A percentile compares a stretch with the other conserved stretches of the same genome.
Conservation (phyloP, 2,888 invertebrate genomes). For the Ophion obscuratus region DNA sequence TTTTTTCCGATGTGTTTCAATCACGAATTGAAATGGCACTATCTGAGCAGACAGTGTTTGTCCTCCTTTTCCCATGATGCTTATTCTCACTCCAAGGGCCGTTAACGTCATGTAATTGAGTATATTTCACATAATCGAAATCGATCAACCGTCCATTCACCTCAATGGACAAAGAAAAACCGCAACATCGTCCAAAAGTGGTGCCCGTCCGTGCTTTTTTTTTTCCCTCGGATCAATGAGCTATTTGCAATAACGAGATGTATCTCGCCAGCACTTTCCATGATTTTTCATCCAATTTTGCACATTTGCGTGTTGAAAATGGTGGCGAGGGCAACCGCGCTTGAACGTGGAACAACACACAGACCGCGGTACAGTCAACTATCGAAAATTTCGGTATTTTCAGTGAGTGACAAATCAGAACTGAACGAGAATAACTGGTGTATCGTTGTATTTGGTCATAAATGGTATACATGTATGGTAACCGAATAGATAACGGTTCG, state of each 20-base stretch:
- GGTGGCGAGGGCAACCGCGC: neutral
- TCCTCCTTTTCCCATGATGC: neutral
- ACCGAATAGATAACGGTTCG: slow-evolving; percentile 50
- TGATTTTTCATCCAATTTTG: neutral
- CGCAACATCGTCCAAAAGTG: neutral
- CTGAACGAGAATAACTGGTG: slow-evolving; percentile 29
- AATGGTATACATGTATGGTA: slow-evolving; percentile 8
- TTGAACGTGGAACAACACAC: slow-evolving; percentile 6
- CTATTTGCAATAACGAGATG: neutral
- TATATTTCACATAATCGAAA: neutral
- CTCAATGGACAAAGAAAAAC: neutral
- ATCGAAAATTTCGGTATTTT: slow-evolving; percentile 18
- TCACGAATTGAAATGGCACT: neutral
- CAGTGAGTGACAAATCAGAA: slow-evolving; percentile 35
- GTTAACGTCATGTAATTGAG: too few relatives aligned
- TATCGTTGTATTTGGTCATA: slow-evolving; percentile 16
- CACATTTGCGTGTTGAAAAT: slow-evolving; percentile 1
- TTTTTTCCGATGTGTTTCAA: neutral
- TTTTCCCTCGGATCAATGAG: neutral
- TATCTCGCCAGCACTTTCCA: neutral
- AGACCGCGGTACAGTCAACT: neutral
- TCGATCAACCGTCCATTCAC: neutral
- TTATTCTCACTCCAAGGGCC: neutral
- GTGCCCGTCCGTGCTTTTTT: neutral
- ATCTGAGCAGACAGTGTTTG: neutral